Conservation (phyloP, 1,140 invertebrate species). For the Antheraea pernyi region DNA sequence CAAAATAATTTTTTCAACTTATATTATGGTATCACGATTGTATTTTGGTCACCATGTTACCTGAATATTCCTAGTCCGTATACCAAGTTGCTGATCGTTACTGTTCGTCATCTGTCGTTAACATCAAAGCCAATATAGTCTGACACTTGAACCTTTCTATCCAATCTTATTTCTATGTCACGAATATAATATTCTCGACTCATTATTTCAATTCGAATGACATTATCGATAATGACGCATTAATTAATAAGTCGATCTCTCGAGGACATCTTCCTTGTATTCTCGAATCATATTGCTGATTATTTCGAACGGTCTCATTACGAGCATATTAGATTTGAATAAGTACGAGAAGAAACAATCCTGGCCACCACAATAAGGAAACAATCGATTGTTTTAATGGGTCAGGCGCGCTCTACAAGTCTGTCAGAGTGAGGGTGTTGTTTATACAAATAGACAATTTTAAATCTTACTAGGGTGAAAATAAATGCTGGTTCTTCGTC, state of each 20-base stretch:
- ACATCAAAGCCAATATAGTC: background rate
- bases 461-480: conserved; percentile 49
- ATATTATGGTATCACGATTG: too few species aligned
- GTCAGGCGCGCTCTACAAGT: conserved; percentile 72
- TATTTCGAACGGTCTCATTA: conserved; percentile 8
- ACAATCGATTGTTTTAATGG: conserved; percentile 78
- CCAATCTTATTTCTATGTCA: conserved; percentile 4
- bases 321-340: conserved; percentile 37
- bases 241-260: conserved; percentile 14
- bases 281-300: conserved; percentile 5
- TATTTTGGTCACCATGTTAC: too few species aligned
- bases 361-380: conserved; percentile 68
- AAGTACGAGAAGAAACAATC: conserved; percentile 46
- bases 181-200: conserved; percentile 13
- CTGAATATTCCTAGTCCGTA: too few species aligned
- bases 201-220: conserved; percentile 15
- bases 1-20: too few species aligned
- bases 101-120: background rate
- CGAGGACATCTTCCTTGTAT: conserved; percentile 4
- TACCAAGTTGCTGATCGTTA: too few species aligned
- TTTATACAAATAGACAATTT: conserved; percentile 41
- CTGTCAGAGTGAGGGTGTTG: conserved; percentile 58
- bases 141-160: conserved; percentile 8
- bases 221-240: conserved; percentile 10
- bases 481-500: conserved; percentile 44